These are phyloP conservation scores for Saguinus midas DNA, from an alignment of 2,113 vertebrate species.

Conservation along the genomic window DNA sequence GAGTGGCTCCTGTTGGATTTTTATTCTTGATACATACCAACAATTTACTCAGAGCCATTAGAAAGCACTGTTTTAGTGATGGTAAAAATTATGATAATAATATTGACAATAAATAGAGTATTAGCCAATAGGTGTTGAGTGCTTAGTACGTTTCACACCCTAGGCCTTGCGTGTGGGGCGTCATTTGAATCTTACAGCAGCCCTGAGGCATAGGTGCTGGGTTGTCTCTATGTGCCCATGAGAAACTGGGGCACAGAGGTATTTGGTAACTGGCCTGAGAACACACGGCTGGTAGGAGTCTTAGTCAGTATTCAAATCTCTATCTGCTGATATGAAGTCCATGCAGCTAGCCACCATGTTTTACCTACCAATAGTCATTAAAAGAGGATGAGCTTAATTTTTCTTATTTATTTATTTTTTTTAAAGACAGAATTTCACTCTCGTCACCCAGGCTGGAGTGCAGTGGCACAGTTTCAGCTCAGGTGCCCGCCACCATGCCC, in stretches of 20 bases:
- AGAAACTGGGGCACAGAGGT: not conserved
- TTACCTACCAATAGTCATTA: not conserved
- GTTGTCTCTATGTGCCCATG: not conserved
- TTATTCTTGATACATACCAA: not conserved
- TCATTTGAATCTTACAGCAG: not conserved
- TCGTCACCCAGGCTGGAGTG: too few relatives aligned
- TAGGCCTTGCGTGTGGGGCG: accelerated
- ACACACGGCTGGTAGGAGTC: not conserved
- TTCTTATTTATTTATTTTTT: not conserved
- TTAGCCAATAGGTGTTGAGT: not conserved
- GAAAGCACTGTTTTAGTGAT: not conserved
- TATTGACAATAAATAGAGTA: not conserved
- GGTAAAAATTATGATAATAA: constrained; percentile 3
- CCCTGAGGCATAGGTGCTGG: not conserved
- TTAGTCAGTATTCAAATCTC: not conserved
- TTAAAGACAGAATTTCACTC: not conserved
- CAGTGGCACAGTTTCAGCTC: too few relatives aligned
- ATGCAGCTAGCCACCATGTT: not conserved
- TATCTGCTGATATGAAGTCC: not conserved
- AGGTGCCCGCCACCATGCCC: too few relatives aligned
- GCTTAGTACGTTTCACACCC: not conserved
- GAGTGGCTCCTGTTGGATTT: constrained; percentile 2
- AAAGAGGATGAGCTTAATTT: not conserved
- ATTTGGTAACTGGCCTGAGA: too few relatives aligned
- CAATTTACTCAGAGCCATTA: constrained; percentile 21